Base-by-base conservation (phyloP, 2,113 vertebrate species). In the Etheostoma spectabile region DNA sequence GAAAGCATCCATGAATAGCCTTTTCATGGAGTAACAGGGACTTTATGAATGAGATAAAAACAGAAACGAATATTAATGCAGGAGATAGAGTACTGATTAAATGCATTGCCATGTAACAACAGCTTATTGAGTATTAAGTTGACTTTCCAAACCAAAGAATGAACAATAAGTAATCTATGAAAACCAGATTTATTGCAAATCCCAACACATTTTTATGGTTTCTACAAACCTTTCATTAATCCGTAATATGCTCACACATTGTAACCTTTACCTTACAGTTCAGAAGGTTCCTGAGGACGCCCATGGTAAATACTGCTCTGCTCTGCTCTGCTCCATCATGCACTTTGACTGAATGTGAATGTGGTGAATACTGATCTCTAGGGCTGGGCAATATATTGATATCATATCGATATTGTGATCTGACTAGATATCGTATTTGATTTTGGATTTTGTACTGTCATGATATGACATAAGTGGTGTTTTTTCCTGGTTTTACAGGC, bases 241-340 rank as follows among this genome's bases (percentile, higher is more conserved):
- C 4, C 18, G 24, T 3, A 5, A n/a, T 6, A 38, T 56, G 10
- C 46, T 81, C 22, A 79, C 66, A 73, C 66, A 14, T 15, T 93
- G 55, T 90, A 55, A 68, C 52, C 78, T 48, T 90, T 88, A 73
- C 83, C 73, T 91, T 83, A 85, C 89, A 93, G 93, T 91, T 66
- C 93, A 91, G 86, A 95, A 95, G 85, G 87, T 79, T 83, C 93
- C 93, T 2, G 95, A 94, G 72, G 94, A 94, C 27, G 89, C 87
- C 4, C 88, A 95, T 69, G 95, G 95, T 96, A 95, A 96, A 90
- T 96, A 95, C 79, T 56, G 80, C 60, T 33, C 22, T 22, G 30
- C 33, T 70, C 27, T n/a, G n/a, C n/a, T n/a, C n/a, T 63, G 77
- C 75, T 61, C 21, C 61, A 42, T 52, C 68, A 48, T 85, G 46